Percentiles rank a stretch among this genome's conserved stretches.
Evolutionary conservation across 2,888 invertebrate genomes (phyloP).

Genomic region (Hydrotaea diabolus): DNA sequence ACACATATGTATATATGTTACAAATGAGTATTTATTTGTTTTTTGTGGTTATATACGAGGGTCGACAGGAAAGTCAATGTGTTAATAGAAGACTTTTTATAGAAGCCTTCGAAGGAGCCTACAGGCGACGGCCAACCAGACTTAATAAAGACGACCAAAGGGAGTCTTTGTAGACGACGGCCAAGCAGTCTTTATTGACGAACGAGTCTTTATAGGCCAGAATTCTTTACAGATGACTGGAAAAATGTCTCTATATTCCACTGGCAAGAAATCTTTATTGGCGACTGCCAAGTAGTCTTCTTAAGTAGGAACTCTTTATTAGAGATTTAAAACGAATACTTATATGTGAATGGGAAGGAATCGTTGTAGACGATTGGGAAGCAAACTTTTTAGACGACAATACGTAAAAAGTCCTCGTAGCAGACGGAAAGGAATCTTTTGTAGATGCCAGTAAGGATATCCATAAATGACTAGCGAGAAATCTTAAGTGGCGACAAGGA

Average conservation of each 20-base stretch:
- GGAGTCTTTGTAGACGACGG: not conserved
- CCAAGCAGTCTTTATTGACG: not conserved
- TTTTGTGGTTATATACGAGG: not conserved
- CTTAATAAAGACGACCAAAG: no score
- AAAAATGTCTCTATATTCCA: not conserved
- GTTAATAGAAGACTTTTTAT: not conserved
- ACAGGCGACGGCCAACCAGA: no score
- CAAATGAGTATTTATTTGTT: not conserved
- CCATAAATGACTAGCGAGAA: no score
- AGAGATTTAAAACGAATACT: not conserved
- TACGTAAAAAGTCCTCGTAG: no score
- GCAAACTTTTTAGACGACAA: not conserved
- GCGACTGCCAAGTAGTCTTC: not conserved
- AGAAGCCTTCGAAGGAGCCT: not conserved
- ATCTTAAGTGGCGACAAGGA: no score
- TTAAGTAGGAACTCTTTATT: no score
- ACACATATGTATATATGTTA: not conserved
- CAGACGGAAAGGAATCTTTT: no score
- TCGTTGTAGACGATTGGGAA: not conserved
- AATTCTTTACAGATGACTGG: not conserved
- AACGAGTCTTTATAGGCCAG: not conserved
- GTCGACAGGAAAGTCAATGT: not conserved
- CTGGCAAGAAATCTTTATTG: not conserved
- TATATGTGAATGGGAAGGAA: not conserved
- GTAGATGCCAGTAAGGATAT: no score